Evolutionary conservation across 2,113 vertebrate genomes (phyloP).

Genomic region (Tragelaphus strepsiceros): DNA sequence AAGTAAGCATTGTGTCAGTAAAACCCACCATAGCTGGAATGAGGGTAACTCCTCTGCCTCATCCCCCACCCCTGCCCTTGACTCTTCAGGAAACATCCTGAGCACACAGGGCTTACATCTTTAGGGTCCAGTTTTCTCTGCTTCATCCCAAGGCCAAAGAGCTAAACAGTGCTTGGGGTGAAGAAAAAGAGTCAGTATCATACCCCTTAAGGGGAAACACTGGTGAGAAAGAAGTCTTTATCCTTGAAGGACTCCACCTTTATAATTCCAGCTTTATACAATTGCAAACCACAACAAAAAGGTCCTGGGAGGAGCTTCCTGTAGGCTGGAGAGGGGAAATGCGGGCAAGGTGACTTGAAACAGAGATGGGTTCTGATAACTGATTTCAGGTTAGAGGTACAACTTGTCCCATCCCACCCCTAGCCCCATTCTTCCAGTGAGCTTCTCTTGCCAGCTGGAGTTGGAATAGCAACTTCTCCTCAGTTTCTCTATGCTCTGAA

Average conservation of each 20-base stretch:
- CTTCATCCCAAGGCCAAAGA: not conserved
- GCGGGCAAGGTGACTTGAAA: not conserved
- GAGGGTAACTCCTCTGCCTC: not conserved
- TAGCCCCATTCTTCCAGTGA: not conserved
- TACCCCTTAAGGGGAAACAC: not conserved
- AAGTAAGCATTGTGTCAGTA: not conserved
- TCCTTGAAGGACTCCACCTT: not conserved
- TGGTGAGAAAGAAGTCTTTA: not conserved
- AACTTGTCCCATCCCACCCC: not conserved
- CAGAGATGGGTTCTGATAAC: not conserved
- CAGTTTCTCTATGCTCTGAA: not conserved
- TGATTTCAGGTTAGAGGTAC: not conserved
- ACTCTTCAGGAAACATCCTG: not conserved
- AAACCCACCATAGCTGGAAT: not conserved
- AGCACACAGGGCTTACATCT: not conserved
- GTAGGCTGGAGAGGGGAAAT: not conserved
- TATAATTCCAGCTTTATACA: not conserved
- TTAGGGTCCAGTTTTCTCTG: not conserved
- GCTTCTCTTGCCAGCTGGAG: not conserved
- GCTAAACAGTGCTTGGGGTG: not conserved
- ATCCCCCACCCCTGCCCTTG: not conserved
- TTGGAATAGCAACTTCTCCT: not conserved
- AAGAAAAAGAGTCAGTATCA: not conserved
- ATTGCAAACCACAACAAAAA: conserved; percentile 11
- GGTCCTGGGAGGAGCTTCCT: conserved; percentile 40